phyloP scores from a whole-genome alignment of 92 coral and sea anemone species.

The Desmophyllum pertusum region DNA sequence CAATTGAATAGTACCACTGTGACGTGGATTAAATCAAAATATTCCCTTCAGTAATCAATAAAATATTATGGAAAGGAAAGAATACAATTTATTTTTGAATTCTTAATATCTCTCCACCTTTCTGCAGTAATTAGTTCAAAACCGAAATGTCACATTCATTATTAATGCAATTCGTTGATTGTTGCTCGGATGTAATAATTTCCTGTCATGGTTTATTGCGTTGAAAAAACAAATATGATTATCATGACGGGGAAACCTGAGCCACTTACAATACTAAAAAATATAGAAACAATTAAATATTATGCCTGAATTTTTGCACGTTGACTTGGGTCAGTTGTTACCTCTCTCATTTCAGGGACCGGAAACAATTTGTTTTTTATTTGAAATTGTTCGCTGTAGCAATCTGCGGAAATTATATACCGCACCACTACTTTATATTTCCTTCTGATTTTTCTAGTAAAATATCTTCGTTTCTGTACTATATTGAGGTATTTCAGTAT shows the following conservation, averaged over 20 bases:
- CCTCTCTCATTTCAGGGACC: neutral
- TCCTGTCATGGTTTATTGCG: constrained; percentile 4
- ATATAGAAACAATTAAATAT: constrained; percentile 5
- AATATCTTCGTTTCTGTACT: neutral
- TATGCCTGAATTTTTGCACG: constrained; percentile 17
- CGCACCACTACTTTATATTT: neutral
- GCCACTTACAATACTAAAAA: neutral
- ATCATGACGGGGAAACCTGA: constrained; percentile 1
- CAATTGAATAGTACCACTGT: neutral
- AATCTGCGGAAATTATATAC: neutral
- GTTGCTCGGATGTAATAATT: neutral
- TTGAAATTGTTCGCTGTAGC: neutral
- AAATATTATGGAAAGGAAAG: neutral
- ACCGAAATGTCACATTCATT: constrained; percentile 1
- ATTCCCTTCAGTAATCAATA: neutral
- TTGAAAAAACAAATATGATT: constrained; percentile 11
- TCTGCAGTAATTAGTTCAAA: constrained; percentile 9
- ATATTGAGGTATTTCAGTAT: neutral
- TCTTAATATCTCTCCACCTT: neutral
- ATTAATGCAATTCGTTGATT: neutral
- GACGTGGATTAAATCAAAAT: neutral
- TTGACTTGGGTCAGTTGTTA: neutral
- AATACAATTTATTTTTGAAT: neutral
- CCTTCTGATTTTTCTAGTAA: neutral
- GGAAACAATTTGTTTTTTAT: neutral